Evolutionary conservation across 2,113 vertebrate genomes (phyloP).

Genomic region (Podarcis raffonei): DNA sequence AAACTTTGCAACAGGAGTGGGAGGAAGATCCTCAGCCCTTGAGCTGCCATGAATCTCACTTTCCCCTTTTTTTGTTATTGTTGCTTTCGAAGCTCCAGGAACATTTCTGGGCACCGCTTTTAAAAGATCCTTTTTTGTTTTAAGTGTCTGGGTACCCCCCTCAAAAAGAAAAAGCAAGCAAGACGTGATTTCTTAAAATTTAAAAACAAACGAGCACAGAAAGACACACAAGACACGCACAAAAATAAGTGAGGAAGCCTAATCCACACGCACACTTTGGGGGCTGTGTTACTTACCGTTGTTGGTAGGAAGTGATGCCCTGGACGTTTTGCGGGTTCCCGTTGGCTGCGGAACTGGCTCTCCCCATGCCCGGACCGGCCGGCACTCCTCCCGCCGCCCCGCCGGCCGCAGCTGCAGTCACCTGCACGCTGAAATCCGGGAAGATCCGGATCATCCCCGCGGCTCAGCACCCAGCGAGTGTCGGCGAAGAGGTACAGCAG

Average conservation of each 20-base stretch:
- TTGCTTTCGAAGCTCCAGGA: constrained; percentile 49
- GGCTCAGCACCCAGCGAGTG: constrained; percentile 74
- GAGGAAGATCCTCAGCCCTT: not conserved
- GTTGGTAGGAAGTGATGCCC: constrained; percentile 93
- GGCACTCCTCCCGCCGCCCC: constrained; percentile 87
- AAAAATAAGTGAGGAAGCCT: constrained; percentile 69
- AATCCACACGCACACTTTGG: constrained; percentile 34
- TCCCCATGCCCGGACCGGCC: constrained; percentile 85
- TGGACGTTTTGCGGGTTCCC: constrained; percentile 92
- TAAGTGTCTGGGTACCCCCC: not conserved
- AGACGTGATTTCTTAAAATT: not conserved
- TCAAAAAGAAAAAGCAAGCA: not conserved
- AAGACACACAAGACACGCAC: constrained; percentile 66
- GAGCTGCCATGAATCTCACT: constrained; percentile 47
- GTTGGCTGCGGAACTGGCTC: constrained; percentile 88
- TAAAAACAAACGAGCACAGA: constrained; percentile 35
- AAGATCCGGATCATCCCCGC: constrained; percentile 97
- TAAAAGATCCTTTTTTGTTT: constrained; percentile 53
- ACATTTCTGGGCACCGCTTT: constrained; percentile 56
- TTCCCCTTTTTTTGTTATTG: constrained; percentile 41
- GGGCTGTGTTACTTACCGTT: constrained; percentile 85
- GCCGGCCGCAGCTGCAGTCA: constrained; percentile 90
- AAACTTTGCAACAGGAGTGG: constrained; percentile 74
- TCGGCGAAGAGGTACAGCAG: constrained; percentile 70
- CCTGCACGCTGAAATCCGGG: constrained; percentile 99